Percentiles rank a stretch among this genome's conserved stretches.
Conservation (phyloP, 2,797 vertebrate genomes). For the Ctenosaura bakeri region DNA sequence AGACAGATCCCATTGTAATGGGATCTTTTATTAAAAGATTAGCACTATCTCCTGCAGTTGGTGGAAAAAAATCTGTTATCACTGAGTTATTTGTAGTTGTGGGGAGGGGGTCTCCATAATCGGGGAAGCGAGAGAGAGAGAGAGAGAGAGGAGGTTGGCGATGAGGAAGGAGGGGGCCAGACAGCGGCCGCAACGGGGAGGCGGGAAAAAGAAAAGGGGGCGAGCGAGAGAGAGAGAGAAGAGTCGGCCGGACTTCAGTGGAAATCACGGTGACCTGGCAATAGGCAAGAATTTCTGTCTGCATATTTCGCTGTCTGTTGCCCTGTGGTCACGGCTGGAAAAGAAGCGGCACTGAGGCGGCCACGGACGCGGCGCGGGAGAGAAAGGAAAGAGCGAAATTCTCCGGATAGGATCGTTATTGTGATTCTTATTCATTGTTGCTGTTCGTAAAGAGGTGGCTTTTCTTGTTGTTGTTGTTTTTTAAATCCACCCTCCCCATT, state of each 20-base stretch:
- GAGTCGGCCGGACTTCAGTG: slow-evolving; percentile 53
- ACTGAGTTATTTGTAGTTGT: slow-evolving; percentile 83
- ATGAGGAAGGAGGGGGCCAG: slow-evolving; percentile 11
- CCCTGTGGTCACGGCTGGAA: slow-evolving; percentile 69
- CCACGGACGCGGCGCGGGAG: too few relatives aligned
- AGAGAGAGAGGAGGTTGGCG: slow-evolving; percentile 28
- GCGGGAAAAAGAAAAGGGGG: slow-evolving; percentile 26
- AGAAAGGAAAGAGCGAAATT: not conserved
- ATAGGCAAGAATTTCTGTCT: slow-evolving; percentile 80
- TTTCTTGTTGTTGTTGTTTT: slow-evolving; percentile 60
- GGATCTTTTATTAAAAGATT: slow-evolving; percentile 91
- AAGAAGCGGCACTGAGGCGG: not conserved
- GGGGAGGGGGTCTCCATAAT: slow-evolving; percentile 52
- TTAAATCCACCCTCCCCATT: slow-evolving; percentile 76
- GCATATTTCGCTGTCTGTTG: slow-evolving; percentile 79
- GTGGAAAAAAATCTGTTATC: slow-evolving; percentile 89
- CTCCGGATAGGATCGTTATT: not conserved
- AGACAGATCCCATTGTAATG: slow-evolving; percentile 88
- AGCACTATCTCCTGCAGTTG: slow-evolving; percentile 89
- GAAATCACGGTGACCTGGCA: slow-evolving; percentile 78
- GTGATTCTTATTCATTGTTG: not conserved
- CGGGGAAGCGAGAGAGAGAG: not conserved
- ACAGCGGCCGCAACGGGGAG: slow-evolving; percentile 23
- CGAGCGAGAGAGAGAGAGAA: slow-evolving; percentile 30
- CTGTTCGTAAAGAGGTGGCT: slow-evolving; percentile 75